These are phyloP conservation scores for Heterotilapia buettikoferi DNA, from an alignment of 2,113 vertebrate genomes.

Conservation along the genomic window DNA sequence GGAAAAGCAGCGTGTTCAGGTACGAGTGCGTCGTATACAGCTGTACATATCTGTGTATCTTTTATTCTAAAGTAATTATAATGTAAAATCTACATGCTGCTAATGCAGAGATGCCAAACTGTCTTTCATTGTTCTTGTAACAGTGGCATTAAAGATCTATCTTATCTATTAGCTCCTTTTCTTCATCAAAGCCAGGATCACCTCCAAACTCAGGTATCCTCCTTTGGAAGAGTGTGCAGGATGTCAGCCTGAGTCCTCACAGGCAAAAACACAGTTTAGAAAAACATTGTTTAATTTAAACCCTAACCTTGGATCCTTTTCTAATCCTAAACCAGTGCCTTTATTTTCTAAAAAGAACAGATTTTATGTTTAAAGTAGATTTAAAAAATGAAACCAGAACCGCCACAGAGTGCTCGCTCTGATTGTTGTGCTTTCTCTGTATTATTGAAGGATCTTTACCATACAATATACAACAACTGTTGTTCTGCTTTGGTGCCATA, in stretches of 20 bases:
- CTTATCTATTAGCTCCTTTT: neutral
- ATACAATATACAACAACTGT: neutral
- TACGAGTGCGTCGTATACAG: accelerated
- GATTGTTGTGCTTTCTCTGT: neutral
- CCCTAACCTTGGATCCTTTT: neutral
- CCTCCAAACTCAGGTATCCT: neutral
- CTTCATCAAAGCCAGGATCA: neutral
- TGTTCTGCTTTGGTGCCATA: neutral
- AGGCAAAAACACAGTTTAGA: neutral
- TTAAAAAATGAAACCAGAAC: neutral
- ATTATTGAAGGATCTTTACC: neutral
- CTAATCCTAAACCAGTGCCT: neutral
- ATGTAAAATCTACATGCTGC: neutral
- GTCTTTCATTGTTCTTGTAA: neutral
- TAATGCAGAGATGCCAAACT: neutral
- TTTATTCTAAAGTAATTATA: neutral
- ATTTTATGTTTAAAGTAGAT: neutral
- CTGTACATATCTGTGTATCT: neutral
- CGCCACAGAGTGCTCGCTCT: neutral
- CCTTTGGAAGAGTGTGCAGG: neutral
- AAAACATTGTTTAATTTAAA: neutral
- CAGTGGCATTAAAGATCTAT: neutral
- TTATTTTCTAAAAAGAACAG: neutral
- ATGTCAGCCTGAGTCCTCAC: neutral
- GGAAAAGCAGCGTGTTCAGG: neutral